Conservation (phyloP, 2,888 invertebrate species). For the Phyllotreta cruciferae region DNA sequence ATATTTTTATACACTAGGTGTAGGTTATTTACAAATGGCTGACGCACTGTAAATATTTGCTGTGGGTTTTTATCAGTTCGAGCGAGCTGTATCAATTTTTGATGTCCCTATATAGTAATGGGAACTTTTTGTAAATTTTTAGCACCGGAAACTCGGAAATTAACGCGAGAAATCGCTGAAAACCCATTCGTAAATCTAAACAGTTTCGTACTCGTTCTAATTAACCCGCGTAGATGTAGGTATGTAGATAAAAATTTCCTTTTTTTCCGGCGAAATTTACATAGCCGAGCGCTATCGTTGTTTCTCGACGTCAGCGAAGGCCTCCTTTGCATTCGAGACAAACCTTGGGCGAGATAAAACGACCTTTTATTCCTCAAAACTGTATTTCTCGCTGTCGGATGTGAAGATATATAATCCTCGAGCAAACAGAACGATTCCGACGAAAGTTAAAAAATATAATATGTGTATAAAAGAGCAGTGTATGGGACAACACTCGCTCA, state of each 20-base stretch:
- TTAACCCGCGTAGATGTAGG: neutral
- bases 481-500: slow-evolving; percentile 53
- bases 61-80: no score
- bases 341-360: slow-evolving; percentile 25
- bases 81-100: no score
- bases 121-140: no score
- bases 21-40: no score
- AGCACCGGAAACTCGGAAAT: no score
- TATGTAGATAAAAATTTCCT: slow-evolving; percentile 2
- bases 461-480: slow-evolving; percentile 34
- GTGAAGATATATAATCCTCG: slow-evolving; percentile 49
- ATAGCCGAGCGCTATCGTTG: slow-evolving; percentile 15
- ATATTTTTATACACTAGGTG: neutral
- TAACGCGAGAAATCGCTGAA: neutral
- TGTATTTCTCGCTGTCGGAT: slow-evolving; percentile 43
- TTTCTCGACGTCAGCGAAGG: slow-evolving; percentile 16
- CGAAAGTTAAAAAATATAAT: slow-evolving; percentile 27
- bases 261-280: slow-evolving; percentile 20
- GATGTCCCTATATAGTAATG: no score
- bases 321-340: slow-evolving; percentile 25
- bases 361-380: slow-evolving; percentile 23
- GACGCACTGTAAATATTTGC: no score
- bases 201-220: neutral
- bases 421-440: slow-evolving; percentile 42
- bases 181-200: neutral